A percentile compares a stretch with the other conserved stretches of the same genome.
These are phyloP conservation scores for Maniola jurtina DNA, from an alignment of 1,140 invertebrate genomes.

Conservation along the genomic window DNA sequence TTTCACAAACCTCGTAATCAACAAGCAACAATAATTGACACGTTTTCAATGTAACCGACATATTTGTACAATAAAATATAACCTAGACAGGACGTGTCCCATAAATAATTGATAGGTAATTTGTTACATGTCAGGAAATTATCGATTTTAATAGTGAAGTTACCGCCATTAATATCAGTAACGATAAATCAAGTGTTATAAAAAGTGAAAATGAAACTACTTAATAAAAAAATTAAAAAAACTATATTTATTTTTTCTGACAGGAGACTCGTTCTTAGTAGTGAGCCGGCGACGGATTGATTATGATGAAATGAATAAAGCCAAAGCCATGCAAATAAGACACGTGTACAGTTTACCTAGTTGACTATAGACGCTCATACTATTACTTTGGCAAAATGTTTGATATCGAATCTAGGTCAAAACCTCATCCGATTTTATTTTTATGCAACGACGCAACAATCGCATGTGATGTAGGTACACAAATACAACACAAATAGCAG, in stretches of 20 bases:
- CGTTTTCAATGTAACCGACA: constrained; percentile 1
- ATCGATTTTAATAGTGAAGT: constrained; percentile 3
- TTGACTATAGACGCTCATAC: no score
- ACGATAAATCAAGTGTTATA: not conserved
- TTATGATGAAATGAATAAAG: no score
- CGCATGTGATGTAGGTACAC: not conserved
- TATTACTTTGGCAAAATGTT: no score
- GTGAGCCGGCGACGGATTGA: no score
- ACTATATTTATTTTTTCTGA: no score
- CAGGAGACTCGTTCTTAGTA: no score
- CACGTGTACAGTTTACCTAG: no score
- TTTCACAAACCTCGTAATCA: not conserved
- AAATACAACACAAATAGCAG: constrained; percentile 6
- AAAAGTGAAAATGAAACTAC: not conserved
- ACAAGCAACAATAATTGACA: constrained; percentile 12
- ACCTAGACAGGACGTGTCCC: not conserved
- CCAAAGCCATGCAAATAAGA: no score
- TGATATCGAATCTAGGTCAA: no score
- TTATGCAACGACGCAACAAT: not conserved
- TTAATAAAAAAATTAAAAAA: not conserved
- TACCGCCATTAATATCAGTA: not conserved
- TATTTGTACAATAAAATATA: not conserved
- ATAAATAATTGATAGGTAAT: not conserved
- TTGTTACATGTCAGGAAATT: not conserved
- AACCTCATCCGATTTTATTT: not conserved